These are phyloP conservation scores for Pluvialis apricaria DNA, from an alignment of 2,113 vertebrate species.

Conservation along the genomic window DNA sequence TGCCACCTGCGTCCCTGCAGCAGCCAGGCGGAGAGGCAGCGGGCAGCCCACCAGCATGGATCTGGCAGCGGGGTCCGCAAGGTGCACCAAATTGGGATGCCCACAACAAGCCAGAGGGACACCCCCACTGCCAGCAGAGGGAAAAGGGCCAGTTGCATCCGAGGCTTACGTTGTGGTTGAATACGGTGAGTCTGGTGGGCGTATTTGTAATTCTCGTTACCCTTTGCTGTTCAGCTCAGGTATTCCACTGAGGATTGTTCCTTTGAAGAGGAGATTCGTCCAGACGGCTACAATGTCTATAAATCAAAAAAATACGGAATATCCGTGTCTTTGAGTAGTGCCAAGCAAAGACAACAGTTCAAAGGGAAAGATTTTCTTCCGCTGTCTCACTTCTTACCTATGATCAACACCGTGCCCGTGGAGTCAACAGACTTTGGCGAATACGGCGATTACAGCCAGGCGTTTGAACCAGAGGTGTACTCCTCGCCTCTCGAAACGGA, in stretches of 20 bases:
- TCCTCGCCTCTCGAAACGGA: constrained; percentile 69
- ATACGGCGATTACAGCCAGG: constrained; percentile 39
- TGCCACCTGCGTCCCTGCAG: not conserved
- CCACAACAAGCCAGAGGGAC: not conserved
- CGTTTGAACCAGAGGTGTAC: constrained; percentile 9
- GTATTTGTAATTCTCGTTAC: not conserved
- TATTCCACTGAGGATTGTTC: constrained; percentile 86
- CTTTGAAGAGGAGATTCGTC: constrained; percentile 86
- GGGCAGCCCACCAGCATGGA: not conserved
- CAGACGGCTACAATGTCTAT: constrained; percentile 87
- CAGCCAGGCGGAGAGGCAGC: not conserved
- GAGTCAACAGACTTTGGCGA: not conserved
- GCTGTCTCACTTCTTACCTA: constrained; percentile 88
- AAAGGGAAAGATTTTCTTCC: constrained; percentile 72
- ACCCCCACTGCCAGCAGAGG: not conserved
- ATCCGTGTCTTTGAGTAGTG: constrained; percentile 80
- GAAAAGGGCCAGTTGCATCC: not conserved
- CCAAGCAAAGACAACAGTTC: constrained; percentile 77
- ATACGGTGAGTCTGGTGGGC: not conserved
- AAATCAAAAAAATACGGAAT: constrained; percentile 76
- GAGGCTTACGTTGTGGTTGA: not conserved
- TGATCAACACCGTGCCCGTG: constrained; percentile 73
- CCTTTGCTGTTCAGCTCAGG: constrained; percentile 68
- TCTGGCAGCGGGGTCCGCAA: not conserved
- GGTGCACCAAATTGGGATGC: not conserved